These are phyloP conservation scores for Meleagris gallopavo DNA, from an alignment of 2,113 vertebrate genomes.

Conservation along the genomic window DNA sequence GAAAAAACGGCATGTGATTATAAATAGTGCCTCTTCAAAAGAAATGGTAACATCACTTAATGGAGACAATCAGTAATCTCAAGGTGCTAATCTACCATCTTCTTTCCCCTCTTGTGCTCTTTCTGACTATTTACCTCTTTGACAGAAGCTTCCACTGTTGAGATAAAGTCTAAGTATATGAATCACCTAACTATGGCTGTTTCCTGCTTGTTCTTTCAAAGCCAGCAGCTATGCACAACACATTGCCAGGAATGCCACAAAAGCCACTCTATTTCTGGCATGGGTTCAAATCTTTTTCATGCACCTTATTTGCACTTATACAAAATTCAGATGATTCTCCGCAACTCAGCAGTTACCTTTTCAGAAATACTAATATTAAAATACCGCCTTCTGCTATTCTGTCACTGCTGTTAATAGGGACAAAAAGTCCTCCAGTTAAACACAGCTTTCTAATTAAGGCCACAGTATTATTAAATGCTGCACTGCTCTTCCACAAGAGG, in stretches of 20 bases:
- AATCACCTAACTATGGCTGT: background rate
- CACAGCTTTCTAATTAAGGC: conserved; percentile 51
- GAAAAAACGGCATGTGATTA: background rate
- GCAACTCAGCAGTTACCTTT: background rate
- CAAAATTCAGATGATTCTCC: background rate
- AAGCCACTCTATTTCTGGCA: background rate
- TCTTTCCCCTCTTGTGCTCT: background rate
- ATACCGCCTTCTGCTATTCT: conserved; percentile 19
- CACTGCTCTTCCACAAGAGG: conserved; percentile 10
- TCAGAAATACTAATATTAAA: conserved; percentile 25
- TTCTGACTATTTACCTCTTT: background rate
- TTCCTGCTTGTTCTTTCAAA: background rate
- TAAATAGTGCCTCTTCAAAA: background rate
- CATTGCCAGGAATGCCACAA: background rate
- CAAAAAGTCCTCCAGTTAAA: conserved; percentile 47
- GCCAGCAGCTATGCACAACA: background rate
- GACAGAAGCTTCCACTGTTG: background rate
- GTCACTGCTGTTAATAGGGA: conserved; percentile 30
- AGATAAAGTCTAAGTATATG: conserved; percentile 2
- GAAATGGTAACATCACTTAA: background rate
- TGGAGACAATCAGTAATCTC: background rate
- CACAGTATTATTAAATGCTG: conserved; percentile 22
- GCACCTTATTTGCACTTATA: background rate
- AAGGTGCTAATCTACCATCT: background rate
- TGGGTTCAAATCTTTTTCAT: background rate